phyloP scores from a whole-genome alignment of 1,140 invertebrate species.

The Apis mellifera region DNA sequence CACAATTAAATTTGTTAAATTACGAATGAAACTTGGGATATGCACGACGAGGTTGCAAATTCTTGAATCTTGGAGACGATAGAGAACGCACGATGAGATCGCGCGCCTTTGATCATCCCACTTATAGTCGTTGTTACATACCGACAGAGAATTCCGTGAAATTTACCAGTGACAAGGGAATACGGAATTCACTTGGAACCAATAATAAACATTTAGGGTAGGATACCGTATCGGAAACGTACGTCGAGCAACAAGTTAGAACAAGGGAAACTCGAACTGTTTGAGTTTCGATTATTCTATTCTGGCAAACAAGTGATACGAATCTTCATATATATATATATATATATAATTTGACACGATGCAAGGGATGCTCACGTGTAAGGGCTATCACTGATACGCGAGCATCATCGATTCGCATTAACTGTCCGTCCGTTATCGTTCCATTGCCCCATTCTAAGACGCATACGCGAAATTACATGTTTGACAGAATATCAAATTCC shows the following conservation, averaged over 20 bases:
- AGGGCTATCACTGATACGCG: background rate
- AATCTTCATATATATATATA: too few relatives aligned
- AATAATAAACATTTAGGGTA: background rate
- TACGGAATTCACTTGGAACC: background rate
- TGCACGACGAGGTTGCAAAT: background rate
- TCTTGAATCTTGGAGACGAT: background rate
- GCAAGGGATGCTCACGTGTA: background rate
- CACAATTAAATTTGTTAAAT: background rate
- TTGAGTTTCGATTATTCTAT: background rate
- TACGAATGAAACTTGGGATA: background rate
- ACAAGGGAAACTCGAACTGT: constrained; percentile 10
- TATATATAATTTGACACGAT: background rate
- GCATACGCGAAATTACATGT: too few relatives aligned
- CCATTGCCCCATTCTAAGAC: background rate
- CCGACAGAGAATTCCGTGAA: background rate
- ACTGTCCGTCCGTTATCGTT: background rate
- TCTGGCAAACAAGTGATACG: background rate
- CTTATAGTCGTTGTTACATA: constrained; percentile 5
- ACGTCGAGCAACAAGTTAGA: constrained; percentile 41
- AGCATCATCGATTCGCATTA: constrained; percentile 27
- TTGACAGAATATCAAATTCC: too few relatives aligned
- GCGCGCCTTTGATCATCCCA: constrained; percentile 34
- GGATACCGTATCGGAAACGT: background rate
- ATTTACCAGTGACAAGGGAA: background rate
- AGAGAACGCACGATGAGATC: background rate